Evolutionary conservation across 2,888 invertebrate species (phyloP).

Genomic region (Andrena fulva): DNA sequence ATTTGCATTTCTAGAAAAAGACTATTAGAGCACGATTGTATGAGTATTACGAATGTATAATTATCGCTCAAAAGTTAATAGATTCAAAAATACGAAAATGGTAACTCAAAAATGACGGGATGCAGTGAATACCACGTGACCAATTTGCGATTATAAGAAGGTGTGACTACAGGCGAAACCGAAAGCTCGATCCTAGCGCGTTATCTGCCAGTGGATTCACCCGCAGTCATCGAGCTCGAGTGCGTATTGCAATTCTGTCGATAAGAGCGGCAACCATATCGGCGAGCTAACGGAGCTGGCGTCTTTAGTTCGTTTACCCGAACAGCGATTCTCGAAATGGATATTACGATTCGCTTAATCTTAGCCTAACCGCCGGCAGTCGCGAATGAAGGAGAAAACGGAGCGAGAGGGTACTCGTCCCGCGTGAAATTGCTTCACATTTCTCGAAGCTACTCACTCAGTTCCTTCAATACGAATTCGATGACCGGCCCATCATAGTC

Average conservation of each 20-base stretch:
- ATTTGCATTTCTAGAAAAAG: too few relatives aligned
- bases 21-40: too few relatives aligned
- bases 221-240: constrained; percentile 23
- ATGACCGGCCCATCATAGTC: constrained; percentile 82
- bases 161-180: neutral
- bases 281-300: constrained; percentile 17
- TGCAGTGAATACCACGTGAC: too few relatives aligned
- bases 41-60: too few relatives aligned
- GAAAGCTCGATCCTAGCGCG: neutral
- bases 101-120: too few relatives aligned
- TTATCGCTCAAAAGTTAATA: too few relatives aligned
- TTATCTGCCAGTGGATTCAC: constrained; percentile 51
- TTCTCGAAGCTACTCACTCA: constrained; percentile 87
- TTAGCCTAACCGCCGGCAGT: neutral
- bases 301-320: constrained; percentile 22
- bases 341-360: constrained; percentile 1
- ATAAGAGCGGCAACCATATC: constrained; percentile 61
- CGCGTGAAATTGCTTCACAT: too few relatives aligned
- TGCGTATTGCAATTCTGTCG: constrained; percentile 7
- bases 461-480: constrained; percentile 87
- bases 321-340: constrained; percentile 48
- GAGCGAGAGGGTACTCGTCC: neutral
- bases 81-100: too few relatives aligned
- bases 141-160: too few relatives aligned
- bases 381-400: neutral